These are phyloP conservation scores for honey bee (Apis mellifera) DNA, from an alignment of 1,140 invertebrate species.

Conservation along the genomic window Amel_HAv3.1 CM009945.2:6806501-6807000, in stretches of 20 bases:
- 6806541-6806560: constrained; percentile 11
- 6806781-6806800: background rate
- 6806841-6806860: too few relatives aligned
- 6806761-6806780: constrained; percentile 13
- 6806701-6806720: constrained; percentile 35
- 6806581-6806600: constrained; percentile 46
- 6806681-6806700: constrained; percentile 47
- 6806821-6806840: too few relatives aligned
- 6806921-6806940: too few relatives aligned
- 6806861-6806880: too few relatives aligned
- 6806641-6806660: constrained; percentile 50
- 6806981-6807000: too few relatives aligned
- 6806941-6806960: too few relatives aligned
- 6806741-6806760: background rate
- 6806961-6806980: too few relatives aligned
- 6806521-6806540: constrained; percentile 11
- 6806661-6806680: constrained; percentile 28
- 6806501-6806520: background rate
- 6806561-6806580: constrained; percentile 53
- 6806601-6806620: constrained; percentile 55
- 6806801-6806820: background rate
- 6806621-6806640: constrained; percentile 54
- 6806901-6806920: too few relatives aligned
- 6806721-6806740: background rate
- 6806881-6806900: too few relatives aligned